A percentile compares a stretch with the other conserved stretches of the same genome.
These are phyloP conservation scores for Leptobrachium ailaonicum DNA, from an alignment of 2,113 vertebrate species.

Conservation along the genomic window DNA sequence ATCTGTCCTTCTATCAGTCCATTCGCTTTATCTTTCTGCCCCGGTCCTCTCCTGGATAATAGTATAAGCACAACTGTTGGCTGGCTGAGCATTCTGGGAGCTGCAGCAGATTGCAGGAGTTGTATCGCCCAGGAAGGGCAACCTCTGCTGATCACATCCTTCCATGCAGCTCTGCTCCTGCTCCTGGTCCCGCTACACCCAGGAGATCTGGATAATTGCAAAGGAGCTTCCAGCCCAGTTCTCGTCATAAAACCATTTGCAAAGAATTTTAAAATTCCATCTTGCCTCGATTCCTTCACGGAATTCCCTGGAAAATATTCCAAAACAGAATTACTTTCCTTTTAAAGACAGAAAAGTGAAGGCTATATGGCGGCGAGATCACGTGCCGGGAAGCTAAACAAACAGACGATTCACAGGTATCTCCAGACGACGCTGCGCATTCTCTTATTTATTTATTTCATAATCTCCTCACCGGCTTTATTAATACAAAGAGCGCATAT, in stretches of 20 bases:
- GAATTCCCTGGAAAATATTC: constrained; percentile 34
- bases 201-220: constrained; percentile 35
- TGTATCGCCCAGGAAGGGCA: no score
- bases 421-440: not conserved
- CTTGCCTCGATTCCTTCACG: constrained; percentile 15
- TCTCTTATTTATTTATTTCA: no score
- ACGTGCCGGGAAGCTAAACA: constrained; percentile 20
- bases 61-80: not conserved
- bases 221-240: constrained; percentile 17
- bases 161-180: no score
- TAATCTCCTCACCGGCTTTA: no score
- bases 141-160: no score
- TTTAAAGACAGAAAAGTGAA: constrained; percentile 16
- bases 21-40: no score
- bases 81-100: not conserved
- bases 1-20: no score
- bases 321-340: constrained; percentile 21
- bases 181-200: not conserved
- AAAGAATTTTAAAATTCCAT: constrained; percentile 37
- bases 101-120: not conserved
- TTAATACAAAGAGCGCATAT: no score
- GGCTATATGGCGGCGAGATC: constrained; percentile 4
- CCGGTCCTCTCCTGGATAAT: no score
- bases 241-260: constrained; percentile 16
- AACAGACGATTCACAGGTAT: constrained; percentile 19